Conservation (phyloP, 2,113 vertebrate genomes). For the Tetrax tetrax region DNA sequence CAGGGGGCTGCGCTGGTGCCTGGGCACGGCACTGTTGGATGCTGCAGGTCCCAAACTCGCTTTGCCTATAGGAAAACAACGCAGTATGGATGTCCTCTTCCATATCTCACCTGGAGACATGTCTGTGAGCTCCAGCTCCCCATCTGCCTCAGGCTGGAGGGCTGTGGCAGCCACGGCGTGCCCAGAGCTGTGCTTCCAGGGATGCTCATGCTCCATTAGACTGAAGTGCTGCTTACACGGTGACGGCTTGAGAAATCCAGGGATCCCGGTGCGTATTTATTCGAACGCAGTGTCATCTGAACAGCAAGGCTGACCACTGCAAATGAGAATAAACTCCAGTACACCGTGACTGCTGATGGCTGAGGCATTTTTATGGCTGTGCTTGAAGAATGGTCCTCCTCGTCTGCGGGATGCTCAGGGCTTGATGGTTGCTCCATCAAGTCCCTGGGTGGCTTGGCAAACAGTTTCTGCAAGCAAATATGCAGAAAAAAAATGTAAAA, state of each 20-base stretch:
- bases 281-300: fast-evolving
- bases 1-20: fast-evolving
- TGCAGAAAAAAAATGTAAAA: background rate
- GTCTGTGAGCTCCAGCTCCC: background rate
- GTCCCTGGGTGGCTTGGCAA: background rate
- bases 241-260: background rate
- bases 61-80: fast-evolving
- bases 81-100: fast-evolving
- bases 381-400: background rate
- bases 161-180: fast-evolving
- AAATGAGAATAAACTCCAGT: background rate
- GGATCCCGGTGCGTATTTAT: fast-evolving
- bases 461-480: background rate
- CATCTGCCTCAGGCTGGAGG: background rate
- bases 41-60: background rate
- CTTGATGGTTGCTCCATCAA: too few relatives aligned
- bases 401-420: fast-evolving
- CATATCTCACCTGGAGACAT: fast-evolving
- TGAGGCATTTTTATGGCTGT: background rate
- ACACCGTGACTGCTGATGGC: fast-evolving
- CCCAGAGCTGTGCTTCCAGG: background rate
- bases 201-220: background rate
- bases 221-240: background rate
- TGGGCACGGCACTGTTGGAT: fast-evolving
- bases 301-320: background rate